Percentiles rank a stretch among this genome's conserved stretches.
These are phyloP conservation scores for Bursaphelenchus mucronatus DNA, from an alignment of 1,140 invertebrate genomes.

Conservation along the genomic window DNA sequence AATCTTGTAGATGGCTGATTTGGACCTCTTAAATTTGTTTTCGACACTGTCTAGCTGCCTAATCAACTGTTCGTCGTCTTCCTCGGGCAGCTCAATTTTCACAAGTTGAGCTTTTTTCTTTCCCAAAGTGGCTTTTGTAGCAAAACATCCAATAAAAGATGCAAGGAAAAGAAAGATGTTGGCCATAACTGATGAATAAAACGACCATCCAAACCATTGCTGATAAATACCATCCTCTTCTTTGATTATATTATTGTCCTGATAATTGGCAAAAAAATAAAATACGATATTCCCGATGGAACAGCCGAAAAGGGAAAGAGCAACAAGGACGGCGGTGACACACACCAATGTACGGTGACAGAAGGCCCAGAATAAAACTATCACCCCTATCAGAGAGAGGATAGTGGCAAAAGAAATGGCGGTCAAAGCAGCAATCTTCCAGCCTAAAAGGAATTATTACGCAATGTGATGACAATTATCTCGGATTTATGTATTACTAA, in stretches of 20 bases:
- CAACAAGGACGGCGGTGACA: slow-evolving; percentile 49
- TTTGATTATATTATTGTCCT: slow-evolving; percentile 59
- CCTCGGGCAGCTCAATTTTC: slow-evolving; percentile 48
- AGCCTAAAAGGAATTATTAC: slow-evolving; percentile 39
- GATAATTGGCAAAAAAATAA: slow-evolving; percentile 54
- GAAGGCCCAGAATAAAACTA: slow-evolving; percentile 56
- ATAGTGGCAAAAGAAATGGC: slow-evolving; percentile 45
- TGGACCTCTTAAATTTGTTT: slow-evolving; percentile 41
- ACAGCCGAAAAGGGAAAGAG: slow-evolving; percentile 36
- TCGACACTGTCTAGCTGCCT: slow-evolving; percentile 2
- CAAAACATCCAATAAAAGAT: slow-evolving; percentile 51
- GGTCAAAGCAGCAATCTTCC: slow-evolving; percentile 58
- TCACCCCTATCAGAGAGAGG: slow-evolving; percentile 36
- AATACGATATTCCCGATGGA: slow-evolving; percentile 46
- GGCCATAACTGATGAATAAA: slow-evolving; percentile 52
- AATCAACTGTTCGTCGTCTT: slow-evolving; percentile 5
- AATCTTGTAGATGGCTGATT: slow-evolving; percentile 55
- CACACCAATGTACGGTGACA: slow-evolving; percentile 55
- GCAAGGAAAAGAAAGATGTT: slow-evolving; percentile 46
- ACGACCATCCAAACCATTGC: slow-evolving; percentile 60
- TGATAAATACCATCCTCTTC: slow-evolving; percentile 58
- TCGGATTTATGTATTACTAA: no score
- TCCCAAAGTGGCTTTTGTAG: slow-evolving; percentile 42
- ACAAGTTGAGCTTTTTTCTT: slow-evolving; percentile 46
- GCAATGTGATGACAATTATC: background rate